Conservation (phyloP, 1,140 invertebrate species). For the Andrena cerasifolii region DNA sequence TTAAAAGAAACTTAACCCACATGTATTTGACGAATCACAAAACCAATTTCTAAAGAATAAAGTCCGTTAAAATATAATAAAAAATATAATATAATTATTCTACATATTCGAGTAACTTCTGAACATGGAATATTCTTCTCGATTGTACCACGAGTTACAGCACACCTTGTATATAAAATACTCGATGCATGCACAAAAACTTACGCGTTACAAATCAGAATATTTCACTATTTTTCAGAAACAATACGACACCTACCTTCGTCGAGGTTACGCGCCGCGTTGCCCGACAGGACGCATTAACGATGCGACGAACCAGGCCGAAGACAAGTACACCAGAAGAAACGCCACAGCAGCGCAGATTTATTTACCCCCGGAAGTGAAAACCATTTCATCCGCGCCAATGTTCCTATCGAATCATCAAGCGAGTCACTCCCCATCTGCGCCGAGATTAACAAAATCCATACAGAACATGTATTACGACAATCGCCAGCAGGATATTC, state of each 20-base stretch:
- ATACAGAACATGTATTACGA: background rate
- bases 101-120: background rate
- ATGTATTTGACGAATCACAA: no score
- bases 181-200: no score
- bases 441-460: background rate
- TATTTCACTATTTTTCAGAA: conserved; percentile 70
- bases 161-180: background rate
- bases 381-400: background rate
- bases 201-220: background rate
- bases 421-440: background rate
- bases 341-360: background rate
- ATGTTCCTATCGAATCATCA: background rate
- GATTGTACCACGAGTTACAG: background rate
- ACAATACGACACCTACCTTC: conserved; percentile 76
- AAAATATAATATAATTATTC: background rate
- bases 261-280: conserved; percentile 61
- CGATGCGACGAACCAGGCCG: conserved; percentile 70
- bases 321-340: conserved; percentile 45
- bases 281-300: conserved; percentile 49
- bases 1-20: no score
- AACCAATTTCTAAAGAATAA: no score
- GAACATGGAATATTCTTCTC: background rate
- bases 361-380: conserved; percentile 20
- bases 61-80: no score
- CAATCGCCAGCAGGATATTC: background rate